Evolutionary conservation across 1,140 invertebrate genomes (phyloP).

Genomic region (Archivesica marissinica): DNA sequence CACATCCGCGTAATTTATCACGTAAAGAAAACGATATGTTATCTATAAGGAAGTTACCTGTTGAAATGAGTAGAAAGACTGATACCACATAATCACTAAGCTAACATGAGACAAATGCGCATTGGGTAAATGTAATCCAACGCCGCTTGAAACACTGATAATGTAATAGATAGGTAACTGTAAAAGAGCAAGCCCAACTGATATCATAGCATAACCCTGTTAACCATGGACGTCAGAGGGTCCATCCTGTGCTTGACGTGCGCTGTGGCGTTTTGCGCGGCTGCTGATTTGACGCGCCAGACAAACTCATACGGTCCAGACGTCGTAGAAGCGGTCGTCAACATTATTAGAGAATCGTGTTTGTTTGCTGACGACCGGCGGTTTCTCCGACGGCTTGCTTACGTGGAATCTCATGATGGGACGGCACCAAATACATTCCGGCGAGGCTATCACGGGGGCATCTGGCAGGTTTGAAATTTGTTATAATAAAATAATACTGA

Average conservation of each 20-base stretch:
- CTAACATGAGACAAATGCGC: no score
- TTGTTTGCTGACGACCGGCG: constrained; percentile 71
- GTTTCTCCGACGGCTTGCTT: constrained; percentile 71
- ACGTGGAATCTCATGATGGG: constrained; percentile 69
- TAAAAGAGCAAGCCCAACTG: no score
- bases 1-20: no score
- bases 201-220: no score
- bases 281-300: constrained; percentile 62
- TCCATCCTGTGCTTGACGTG: neutral
- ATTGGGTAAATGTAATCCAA: no score
- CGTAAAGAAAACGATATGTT: no score
- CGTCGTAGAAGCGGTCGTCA: constrained; percentile 72
- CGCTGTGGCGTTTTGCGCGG: neutral
- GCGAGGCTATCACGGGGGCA: constrained; percentile 70
- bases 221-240: neutral
- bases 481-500: neutral
- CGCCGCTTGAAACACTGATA: no score
- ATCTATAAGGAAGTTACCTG: no score
- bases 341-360: constrained; percentile 69
- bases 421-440: constrained; percentile 68
- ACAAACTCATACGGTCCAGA: constrained; percentile 60
- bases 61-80: no score
- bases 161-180: no score
- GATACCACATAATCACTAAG: no score
- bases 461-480: constrained; percentile 72